phyloP scores from a whole-genome alignment of 2,113 vertebrate species.

The Capreolus pygargus region DNA sequence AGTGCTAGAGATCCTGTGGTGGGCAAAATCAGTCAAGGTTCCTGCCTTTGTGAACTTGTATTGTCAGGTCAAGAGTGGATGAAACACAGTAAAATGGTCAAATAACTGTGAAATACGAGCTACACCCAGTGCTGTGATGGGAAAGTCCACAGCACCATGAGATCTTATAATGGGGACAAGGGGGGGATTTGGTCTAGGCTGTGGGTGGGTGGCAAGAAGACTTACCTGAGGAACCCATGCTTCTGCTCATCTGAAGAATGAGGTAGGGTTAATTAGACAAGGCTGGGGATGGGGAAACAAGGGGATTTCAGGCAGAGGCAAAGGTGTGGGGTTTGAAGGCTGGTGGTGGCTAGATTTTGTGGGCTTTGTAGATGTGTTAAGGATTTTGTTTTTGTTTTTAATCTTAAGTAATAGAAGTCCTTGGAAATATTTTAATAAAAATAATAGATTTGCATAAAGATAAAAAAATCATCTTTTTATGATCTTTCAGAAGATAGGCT shows the following conservation, averaged over 20 bases:
- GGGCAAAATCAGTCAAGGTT: neutral
- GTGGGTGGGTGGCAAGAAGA: neutral
- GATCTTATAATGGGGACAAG: too few species aligned
- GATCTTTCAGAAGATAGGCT: neutral
- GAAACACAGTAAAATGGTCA: neutral
- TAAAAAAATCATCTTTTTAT: neutral
- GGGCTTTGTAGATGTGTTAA: neutral
- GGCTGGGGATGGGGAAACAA: neutral
- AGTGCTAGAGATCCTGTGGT: neutral
- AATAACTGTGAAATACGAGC: neutral
- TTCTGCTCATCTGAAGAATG: neutral
- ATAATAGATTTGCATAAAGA: neutral
- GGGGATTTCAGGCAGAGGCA: neutral
- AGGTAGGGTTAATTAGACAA: neutral
- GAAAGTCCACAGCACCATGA: neutral
- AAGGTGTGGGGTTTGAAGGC: neutral
- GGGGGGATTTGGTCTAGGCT: neutral
- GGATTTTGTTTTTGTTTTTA: neutral
- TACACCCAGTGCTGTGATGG: neutral
- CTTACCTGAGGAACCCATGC: neutral
- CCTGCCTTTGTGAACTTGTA: neutral
- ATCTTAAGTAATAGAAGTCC: neutral
- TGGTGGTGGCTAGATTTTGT: neutral
- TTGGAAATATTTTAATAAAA: conserved; percentile 14
- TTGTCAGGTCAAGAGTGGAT: neutral